These are phyloP conservation scores for Archivesica marissinica DNA, from an alignment of 1,140 invertebrate species.

Conservation along the genomic window DNA sequence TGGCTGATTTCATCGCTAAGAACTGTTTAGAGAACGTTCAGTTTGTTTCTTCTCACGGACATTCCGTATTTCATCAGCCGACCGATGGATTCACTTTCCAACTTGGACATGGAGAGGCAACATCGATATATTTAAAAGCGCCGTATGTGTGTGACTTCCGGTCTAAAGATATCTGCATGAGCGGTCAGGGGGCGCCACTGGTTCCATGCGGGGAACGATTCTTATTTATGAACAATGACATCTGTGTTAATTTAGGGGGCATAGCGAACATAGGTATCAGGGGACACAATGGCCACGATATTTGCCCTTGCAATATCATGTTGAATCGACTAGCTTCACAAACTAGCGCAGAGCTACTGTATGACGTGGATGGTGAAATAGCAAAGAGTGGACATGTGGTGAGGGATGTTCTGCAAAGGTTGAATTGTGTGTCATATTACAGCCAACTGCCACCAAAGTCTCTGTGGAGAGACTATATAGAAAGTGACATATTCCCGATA, in stretches of 20 bases:
- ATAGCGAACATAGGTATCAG: conserved; percentile 79
- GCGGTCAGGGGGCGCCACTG: conserved; percentile 82
- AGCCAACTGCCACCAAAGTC: conserved; percentile 75
- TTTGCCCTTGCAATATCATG: conserved; percentile 78
- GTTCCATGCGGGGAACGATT: conserved; percentile 78
- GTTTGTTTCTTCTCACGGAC: conserved; percentile 79
- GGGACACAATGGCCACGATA: conserved; percentile 74
- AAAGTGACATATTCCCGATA: conserved; percentile 72
- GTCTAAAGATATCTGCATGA: conserved; percentile 78
- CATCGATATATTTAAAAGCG: conserved; percentile 70
- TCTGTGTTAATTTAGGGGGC: conserved; percentile 81
- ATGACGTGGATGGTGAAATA: conserved; percentile 75
- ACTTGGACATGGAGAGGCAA: conserved; percentile 80
- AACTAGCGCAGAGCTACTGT: conserved; percentile 62
- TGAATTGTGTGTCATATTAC: conserved; percentile 75
- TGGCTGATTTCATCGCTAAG: conserved; percentile 71
- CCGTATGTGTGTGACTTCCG: conserved; percentile 78
- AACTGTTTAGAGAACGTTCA: conserved; percentile 64
- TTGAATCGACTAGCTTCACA: conserved; percentile 76
- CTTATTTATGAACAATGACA: conserved; percentile 73
- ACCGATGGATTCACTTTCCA: conserved; percentile 76
- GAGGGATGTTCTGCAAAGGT: conserved; percentile 65
- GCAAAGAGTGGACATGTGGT: conserved; percentile 72
- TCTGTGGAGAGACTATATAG: conserved; percentile 75
- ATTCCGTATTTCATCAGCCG: conserved; percentile 81